Evolutionary conservation across 2,113 vertebrate species (phyloP), one percentile per base, ranked within the genome.

Genomic region (Australoheros scitulus): DNA sequence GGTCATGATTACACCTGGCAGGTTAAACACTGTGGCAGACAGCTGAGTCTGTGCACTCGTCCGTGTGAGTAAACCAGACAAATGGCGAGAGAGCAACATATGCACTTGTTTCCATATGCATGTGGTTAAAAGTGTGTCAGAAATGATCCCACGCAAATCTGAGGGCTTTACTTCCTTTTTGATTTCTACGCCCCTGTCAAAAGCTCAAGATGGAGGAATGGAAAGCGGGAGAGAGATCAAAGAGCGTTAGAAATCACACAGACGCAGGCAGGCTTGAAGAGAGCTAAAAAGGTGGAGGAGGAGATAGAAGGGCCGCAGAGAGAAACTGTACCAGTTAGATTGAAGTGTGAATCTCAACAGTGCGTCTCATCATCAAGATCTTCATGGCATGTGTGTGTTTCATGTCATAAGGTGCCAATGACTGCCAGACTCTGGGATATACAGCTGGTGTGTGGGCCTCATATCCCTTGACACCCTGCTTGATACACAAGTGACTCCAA

Each of bases 291-390:
- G 85, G 93, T 89, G 87, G 85, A 92, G 90, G 87, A 89, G 83
- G 85, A 78, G 88, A 88, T 70, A 65, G 79, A 90, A 61, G 79
- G 88, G 83, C 58, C 56, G 43, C 79, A 47, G 78, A 87, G 79
- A 87, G 61, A 80, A 64, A 83, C 68, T 76, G 81, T 34, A 79
- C 63, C 57, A 58, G 88, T 90, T 74, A 80, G 87, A 94, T 32
- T 84, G 84, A 93, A 86, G 92, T 92, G 92, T 86, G 86, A 90
- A 85, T 61, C 87, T 90, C 91, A 84, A 92, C 91, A 55, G 93
- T 92, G 82, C 55, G 76, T 65, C 89, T 93, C 82, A 83, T 81
- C 90, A 83, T 86, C 87, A 74, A 88, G 64, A 90, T 89, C 81
- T 76, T 58, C 11, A 1, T 74, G 77, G 76, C 75, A 79, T 88